Evolutionary conservation across 1,140 invertebrate species (phyloP).

Genomic region (Diorhabda elongata): DNA sequence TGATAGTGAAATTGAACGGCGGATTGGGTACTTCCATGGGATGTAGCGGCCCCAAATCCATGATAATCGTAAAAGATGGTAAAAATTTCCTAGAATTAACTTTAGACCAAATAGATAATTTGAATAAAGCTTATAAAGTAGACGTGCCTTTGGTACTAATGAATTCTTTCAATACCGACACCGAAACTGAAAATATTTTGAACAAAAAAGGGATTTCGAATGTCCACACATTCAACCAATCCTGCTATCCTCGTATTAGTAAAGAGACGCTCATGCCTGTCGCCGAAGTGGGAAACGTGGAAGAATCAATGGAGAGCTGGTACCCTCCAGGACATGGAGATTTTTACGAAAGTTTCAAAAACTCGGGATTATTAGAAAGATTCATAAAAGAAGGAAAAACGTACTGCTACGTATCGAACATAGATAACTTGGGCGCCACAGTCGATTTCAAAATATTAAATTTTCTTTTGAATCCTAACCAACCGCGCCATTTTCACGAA

Average conservation of each 20-base stretch:
- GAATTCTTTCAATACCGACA: background rate
- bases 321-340: slow-evolving; percentile 2
- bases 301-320: background rate
- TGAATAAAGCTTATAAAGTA: background rate
- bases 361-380: background rate
- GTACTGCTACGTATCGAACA: background rate
- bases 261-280: background rate
- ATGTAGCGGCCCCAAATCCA: background rate
- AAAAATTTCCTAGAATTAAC: background rate
- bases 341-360: background rate
- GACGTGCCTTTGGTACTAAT: background rate
- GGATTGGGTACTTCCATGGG: background rate
- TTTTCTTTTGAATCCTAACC: background rate
- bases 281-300: background rate
- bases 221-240: background rate
- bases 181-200: background rate
- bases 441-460: background rate
- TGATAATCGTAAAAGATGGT: background rate
- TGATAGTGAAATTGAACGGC: background rate
- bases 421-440: background rate
- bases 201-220: background rate
- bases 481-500: background rate
- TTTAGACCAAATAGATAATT: background rate
- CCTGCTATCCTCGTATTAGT: background rate
- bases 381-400: background rate